Evolutionary conservation across 2,888 invertebrate species (phyloP).

Genomic region (Melanostoma scalare): DNA sequence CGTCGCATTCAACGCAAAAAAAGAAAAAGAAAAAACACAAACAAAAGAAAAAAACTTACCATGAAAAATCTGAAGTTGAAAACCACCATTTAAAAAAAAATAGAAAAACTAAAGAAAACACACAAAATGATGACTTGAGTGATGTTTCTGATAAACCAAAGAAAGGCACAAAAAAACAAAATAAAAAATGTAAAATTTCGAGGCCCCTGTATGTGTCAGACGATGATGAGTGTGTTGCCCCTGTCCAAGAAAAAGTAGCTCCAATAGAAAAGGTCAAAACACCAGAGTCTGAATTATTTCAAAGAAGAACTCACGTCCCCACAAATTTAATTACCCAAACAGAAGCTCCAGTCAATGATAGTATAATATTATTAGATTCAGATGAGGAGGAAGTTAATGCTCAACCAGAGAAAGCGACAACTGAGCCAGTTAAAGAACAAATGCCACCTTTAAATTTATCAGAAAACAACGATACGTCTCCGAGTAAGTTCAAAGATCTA

Average conservation of each 20-base stretch:
- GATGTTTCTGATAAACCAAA: conserved; percentile 13
- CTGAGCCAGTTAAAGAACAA: neutral
- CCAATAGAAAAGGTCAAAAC: neutral
- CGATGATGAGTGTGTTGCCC: conserved; percentile 22
- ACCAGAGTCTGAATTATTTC: conserved; percentile 17
- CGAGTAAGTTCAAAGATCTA: conserved; percentile 10
- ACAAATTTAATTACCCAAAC: neutral
- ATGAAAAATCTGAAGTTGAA: conserved; percentile 26
- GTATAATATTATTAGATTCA: conserved; percentile 48
- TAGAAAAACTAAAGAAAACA: neutral
- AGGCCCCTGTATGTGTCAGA: conserved; percentile 43
- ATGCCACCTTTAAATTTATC: neutral
- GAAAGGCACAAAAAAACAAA: conserved; percentile 29
- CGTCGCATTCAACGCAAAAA: neutral
- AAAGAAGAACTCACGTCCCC: conserved; percentile 10
- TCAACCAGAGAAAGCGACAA: neutral
- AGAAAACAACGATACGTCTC: neutral
- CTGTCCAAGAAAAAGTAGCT: neutral
- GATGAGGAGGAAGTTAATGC: conserved; percentile 32
- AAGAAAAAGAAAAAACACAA: conserved; percentile 59
- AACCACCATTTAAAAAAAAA: conserved; percentile 19
- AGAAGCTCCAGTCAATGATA: neutral
- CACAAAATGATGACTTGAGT: neutral
- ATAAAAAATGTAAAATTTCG: neutral
- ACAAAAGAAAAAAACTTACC: conserved; percentile 36